Percentiles rank a stretch among this genome's conserved stretches.
Evolutionary conservation across 2,113 vertebrate species (phyloP).

Genomic region (Mustela lutreola): DNA sequence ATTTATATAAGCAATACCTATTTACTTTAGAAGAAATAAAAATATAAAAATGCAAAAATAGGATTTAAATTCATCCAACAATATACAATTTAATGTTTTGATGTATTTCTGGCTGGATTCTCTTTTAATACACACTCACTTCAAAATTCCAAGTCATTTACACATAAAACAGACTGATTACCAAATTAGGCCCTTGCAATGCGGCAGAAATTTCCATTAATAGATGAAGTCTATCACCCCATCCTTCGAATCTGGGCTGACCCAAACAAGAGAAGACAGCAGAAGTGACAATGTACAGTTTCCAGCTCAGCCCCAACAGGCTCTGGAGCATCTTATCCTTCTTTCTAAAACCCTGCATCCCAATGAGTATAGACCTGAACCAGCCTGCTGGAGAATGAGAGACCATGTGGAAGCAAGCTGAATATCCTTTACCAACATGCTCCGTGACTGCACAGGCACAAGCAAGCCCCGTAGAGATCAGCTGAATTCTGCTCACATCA

Average conservation of each 20-base stretch:
- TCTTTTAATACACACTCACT: background rate
- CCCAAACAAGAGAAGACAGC: background rate
- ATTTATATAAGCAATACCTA: background rate
- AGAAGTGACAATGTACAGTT: background rate
- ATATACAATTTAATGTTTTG: slow-evolving; percentile 29
- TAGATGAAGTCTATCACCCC: background rate
- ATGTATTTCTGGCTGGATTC: slow-evolving; percentile 1
- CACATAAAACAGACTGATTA: background rate
- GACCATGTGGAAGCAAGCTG: background rate
- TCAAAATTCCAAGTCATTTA: slow-evolving; percentile 42
- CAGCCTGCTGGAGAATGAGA: background rate
- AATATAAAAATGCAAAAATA: slow-evolving; percentile 33
- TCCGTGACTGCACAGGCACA: background rate
- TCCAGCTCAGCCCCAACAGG: background rate
- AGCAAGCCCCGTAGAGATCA: background rate
- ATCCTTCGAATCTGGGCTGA: background rate
- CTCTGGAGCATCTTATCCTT: background rate
- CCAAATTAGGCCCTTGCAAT: background rate
- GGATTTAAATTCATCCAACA: background rate
- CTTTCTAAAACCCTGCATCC: background rate
- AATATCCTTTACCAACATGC: background rate
- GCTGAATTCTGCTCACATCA: background rate
- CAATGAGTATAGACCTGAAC: background rate
- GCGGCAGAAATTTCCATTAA: background rate
- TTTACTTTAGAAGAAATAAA: background rate